Conservation (phyloP, 2,113 vertebrate species). For the Pelusios castaneus region DNA sequence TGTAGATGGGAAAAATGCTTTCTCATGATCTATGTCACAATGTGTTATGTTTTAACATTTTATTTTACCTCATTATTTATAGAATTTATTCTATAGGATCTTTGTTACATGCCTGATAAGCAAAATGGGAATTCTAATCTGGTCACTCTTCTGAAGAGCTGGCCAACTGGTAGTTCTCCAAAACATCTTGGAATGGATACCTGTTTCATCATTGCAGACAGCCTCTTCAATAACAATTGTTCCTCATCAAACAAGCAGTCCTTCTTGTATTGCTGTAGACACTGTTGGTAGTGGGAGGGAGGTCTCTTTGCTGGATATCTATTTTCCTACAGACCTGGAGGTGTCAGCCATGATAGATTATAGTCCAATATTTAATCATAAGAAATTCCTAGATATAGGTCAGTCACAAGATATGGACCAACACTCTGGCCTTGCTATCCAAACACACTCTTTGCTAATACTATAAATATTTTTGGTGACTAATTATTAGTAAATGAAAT, state of each 20-base stretch:
- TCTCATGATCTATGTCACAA: neutral
- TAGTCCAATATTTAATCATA: neutral
- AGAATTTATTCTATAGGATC: neutral
- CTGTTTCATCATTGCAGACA: neutral
- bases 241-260: neutral
- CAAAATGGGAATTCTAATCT: neutral
- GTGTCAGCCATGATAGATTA: neutral
- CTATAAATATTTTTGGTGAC: neutral
- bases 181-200: neutral
- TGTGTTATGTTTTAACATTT: neutral
- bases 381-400: neutral
- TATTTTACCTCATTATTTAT: neutral
- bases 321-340: neutral
- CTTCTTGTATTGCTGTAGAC: neutral
- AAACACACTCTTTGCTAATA: neutral
- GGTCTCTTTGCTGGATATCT: neutral
- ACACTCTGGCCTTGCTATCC: neutral
- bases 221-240: neutral
- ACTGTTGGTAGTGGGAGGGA: neutral
- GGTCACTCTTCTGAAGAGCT: neutral
- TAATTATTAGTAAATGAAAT: neutral
- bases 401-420: neutral
- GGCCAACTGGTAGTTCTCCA: neutral
- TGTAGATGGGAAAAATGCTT: neutral
- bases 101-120: neutral